Conservation (phyloP, 2,888 invertebrate species). For the Sipunculus nudus region DNA sequence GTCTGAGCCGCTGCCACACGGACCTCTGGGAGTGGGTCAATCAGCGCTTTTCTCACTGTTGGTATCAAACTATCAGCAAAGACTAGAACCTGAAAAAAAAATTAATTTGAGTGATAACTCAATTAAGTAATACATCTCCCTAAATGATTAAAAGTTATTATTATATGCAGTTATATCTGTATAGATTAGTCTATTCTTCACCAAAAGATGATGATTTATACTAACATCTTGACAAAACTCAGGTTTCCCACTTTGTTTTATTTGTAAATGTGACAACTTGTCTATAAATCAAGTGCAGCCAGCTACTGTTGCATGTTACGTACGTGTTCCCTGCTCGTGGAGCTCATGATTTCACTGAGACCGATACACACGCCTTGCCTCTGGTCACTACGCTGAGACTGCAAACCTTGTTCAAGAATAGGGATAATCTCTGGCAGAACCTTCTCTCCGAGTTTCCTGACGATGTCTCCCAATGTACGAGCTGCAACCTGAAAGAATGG, state of each 20-base stretch:
- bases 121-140: no score
- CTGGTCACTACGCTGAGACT: conserved; percentile 91
- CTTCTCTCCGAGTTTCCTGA: conserved; percentile 95
- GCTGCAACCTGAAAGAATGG: conserved; percentile 78
- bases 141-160: not conserved
- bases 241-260: no score
- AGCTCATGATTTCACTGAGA: conserved; percentile 95
- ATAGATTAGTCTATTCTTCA: no score
- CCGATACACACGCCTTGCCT: conserved; percentile 99
- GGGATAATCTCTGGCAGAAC: conserved; percentile 98
- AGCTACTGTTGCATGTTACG: no score
- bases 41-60: conserved; percentile 88
- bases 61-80: conserved; percentile 89
- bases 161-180: no score
- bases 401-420: conserved; percentile 91
- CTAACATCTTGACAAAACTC: no score
- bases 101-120: not conserved
- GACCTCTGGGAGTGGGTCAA: conserved; percentile 91
- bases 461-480: conserved; percentile 94
- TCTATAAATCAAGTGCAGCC: no score
- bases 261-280: no score
- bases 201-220: no score
- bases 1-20: conserved; percentile 95
- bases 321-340: conserved; percentile 84
- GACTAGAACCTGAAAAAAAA: conserved; percentile 71